Evolutionary conservation across 1,140 invertebrate genomes (phyloP), one percentile per base, ranked within the genome.

Genomic region (Ganaspis sp.): DNA sequence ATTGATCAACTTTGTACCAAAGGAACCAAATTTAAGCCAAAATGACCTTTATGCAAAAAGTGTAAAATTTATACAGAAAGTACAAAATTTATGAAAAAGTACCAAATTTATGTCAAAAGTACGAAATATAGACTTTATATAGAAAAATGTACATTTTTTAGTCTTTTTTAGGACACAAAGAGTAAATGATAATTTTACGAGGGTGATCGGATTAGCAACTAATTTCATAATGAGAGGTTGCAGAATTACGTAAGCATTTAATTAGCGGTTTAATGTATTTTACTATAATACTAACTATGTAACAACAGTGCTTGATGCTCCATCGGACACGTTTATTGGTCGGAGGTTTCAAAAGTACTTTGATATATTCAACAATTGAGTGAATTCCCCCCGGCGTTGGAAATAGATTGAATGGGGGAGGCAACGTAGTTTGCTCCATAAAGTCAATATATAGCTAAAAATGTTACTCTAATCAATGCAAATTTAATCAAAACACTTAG

Each of bases 341-440:
- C 1, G 76, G 70, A 2, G 78, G 81, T 42, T 78, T 85, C 6
- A 87, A 70, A 26, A 83, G 19, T 64, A 87, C 70, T 69, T 89
- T 87, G 38, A 92, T 42, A 85, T 90, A 92, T 21, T 93, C 91
- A 15, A 91, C 75, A 17, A 92, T 80, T 15, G 83, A 84, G 6
- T 81, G 83, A 23, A 93, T 83, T 4, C 92, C 92, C 9, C 82
- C 82, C 6, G 89, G 88, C 4, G 92, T 93, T 2, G 93, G 93
- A 6, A 93, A 89, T 42, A 93, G 82, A 85, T 92, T 93, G 23
- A 93, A 91, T 0, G 93, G 93, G 4, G 93, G 91, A 21, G 93
- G 93, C n/a, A 93, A 84, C 12, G 91, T 89, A 0, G 92, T 92
- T 81, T 92, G 91, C 9, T 90, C 79, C 90, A 94, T 93, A 78